These are phyloP conservation scores for Beroe ovata DNA, from an alignment of 37 sponge, comb jelly and placozoan species.

Conservation along the genomic window DNA sequence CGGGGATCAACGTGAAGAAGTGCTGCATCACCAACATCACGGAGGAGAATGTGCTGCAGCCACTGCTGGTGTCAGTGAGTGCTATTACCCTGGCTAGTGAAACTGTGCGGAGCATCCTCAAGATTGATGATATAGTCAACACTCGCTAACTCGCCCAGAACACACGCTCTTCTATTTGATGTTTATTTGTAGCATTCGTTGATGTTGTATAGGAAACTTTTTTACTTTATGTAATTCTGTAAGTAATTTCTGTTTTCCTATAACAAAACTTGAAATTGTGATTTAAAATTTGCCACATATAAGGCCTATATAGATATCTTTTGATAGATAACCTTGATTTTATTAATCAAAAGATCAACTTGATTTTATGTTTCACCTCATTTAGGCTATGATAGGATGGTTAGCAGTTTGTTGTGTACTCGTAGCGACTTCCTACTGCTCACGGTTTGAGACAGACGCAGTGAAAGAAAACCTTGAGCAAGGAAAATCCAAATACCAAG, in stretches of 20 bases:
- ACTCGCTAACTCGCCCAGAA: slow-evolving; percentile 20
- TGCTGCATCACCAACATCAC: slow-evolving; percentile 89
- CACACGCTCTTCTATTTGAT: slow-evolving; percentile 11
- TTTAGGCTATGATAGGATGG: slow-evolving; percentile 39
- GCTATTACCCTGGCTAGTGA: slow-evolving; percentile 90
- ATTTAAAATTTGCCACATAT: too few species aligned
- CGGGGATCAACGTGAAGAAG: slow-evolving; percentile 98
- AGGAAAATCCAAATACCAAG: slow-evolving; percentile 8
- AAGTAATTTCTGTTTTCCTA: background rate
- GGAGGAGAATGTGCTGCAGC: slow-evolving; percentile 83
- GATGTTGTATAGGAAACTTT: background rate
- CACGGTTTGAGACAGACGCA: slow-evolving; percentile 23
- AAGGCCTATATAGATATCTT: too few species aligned
- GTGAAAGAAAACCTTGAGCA: slow-evolving; percentile 51
- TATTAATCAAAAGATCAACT: too few species aligned
- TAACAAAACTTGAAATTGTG: background rate
- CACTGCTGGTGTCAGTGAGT: slow-evolving; percentile 88
- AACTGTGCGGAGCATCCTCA: slow-evolving; percentile 93
- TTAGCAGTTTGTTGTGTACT: background rate
- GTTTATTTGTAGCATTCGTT: slow-evolving; percentile 43
- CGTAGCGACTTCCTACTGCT: background rate
- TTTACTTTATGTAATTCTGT: background rate
- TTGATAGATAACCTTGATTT: too few species aligned
- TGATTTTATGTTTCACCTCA: too few species aligned
- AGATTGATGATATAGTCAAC: slow-evolving; percentile 96